Base-by-base conservation (phyloP, 2,888 invertebrate genomes). In the Globia sparganii region DNA sequence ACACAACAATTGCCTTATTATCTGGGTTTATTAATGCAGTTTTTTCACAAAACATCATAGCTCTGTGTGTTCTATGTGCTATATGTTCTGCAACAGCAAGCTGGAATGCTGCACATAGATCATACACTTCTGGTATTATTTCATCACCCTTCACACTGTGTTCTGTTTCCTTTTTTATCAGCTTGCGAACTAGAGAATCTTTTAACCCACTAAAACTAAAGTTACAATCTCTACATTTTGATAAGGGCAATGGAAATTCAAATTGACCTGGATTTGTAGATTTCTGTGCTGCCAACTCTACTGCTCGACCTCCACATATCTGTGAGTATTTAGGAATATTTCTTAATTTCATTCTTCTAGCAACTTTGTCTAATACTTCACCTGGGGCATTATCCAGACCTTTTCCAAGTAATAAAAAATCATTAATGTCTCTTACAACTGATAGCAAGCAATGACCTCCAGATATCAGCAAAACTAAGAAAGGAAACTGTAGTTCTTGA, bases 361-460 rank as follows among this genome's bases (percentile, higher is more conserved):
- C 98, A 80, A 97, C 99, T 97, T 99, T 99, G 93, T 99, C 99
- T 89, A 99, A 97, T 1, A 98, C 97, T 97, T 99, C 99, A 28
- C 99, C 99, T 13, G 99, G 99, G 13, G 99, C 98, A 96, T 98
- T 98, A 94, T 99, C 99, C 34, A 98, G 89, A 59, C 97, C 97
- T 87, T 97, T 97, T 0, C 99, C 99, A 53, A 99, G 97, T 73
- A 99, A 94, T 64, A 97, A 92, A 95, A 99, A 99, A 70, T 98
- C 97, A 85, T 98, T 97, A 0, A 99, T 97, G 90, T 97, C 97
- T 91, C 97, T 96, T 0, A 97, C 99, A 69, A 99, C 93, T 56
- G 98, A 97, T 79, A 99, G 91, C 78, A 99, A 97, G 93, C 99
- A 98, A 93, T 99, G 99, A 0, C 99, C 99, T 65, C 99, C 99